These are phyloP conservation scores for Drosophila testacea DNA, from an alignment of 2,888 invertebrate genomes.

Conservation along the genomic window DNA sequence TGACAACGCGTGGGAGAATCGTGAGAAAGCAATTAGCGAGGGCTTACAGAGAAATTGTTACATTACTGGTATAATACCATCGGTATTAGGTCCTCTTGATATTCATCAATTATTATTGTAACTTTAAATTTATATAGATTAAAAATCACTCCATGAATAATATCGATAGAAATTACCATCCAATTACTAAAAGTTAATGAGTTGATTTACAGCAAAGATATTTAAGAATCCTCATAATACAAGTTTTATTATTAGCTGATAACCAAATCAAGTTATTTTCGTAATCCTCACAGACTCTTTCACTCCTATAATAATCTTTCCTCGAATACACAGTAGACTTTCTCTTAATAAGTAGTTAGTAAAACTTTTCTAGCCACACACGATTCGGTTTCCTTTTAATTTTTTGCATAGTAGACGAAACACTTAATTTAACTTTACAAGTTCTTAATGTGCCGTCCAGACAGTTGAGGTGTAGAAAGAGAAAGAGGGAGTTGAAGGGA, in stretches of 20 bases:
- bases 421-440: slow-evolving; percentile 79
- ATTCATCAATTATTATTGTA: no score
- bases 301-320: neutral
- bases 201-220: neutral
- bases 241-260: neutral
- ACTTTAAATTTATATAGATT: no score
- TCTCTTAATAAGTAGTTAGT: slow-evolving; percentile 26
- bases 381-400: slow-evolving; percentile 61
- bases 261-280: neutral
- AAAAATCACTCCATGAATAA: no score
- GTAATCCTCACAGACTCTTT: neutral
- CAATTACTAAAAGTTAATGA: neutral
- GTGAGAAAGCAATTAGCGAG: slow-evolving; percentile 27
- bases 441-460: slow-evolving; percentile 78
- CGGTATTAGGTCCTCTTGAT: no score
- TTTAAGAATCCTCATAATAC: neutral
- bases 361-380: slow-evolving; percentile 64
- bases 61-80: no score
- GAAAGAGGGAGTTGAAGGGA: neutral
- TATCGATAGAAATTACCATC: neutral
- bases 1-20: slow-evolving; percentile 19
- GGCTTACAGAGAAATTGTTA: slow-evolving; percentile 30
- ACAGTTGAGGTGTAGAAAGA: slow-evolving; percentile 44
- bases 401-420: slow-evolving; percentile 73
- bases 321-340: neutral